Conservation (phyloP, 2,113 vertebrate genomes). For the Malurus cyaneus region DNA sequence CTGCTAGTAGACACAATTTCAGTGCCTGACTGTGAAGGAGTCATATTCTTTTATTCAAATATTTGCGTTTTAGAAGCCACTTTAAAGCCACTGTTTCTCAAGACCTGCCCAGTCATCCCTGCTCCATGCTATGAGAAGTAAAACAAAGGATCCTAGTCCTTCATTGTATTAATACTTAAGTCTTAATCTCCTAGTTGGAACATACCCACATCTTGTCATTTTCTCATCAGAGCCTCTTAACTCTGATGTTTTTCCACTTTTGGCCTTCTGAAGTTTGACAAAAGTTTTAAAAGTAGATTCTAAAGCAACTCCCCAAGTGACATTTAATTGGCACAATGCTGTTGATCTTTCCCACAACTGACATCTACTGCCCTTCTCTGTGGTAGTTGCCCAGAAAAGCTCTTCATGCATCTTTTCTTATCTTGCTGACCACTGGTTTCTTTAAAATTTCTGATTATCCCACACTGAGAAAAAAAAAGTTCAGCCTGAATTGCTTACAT, state of each 20-base stretch:
- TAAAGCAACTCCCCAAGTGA: not conserved
- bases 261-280: not conserved
- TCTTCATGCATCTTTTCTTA: not conserved
- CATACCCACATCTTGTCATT: not conserved
- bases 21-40: not conserved
- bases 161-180: not conserved
- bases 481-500: not conserved
- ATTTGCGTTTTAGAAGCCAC: not conserved
- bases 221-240: not conserved
- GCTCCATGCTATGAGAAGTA: not conserved
- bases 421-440: not conserved
- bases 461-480: not conserved
- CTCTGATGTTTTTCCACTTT: not conserved
- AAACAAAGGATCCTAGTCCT: not conserved
- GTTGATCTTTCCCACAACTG: rapidly evolving
- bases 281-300: not conserved
- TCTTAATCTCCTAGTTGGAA: not conserved
- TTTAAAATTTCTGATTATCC: not conserved
- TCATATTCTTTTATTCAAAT: not conserved
- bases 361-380: not conserved
- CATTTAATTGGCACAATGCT: not conserved
- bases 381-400: not conserved
- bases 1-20: not conserved
- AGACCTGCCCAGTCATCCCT: not conserved
- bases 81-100: not conserved